Evolutionary conservation across 2,797 vertebrate genomes (phyloP).

Genomic region (Sphenopsis melanotis): DNA sequence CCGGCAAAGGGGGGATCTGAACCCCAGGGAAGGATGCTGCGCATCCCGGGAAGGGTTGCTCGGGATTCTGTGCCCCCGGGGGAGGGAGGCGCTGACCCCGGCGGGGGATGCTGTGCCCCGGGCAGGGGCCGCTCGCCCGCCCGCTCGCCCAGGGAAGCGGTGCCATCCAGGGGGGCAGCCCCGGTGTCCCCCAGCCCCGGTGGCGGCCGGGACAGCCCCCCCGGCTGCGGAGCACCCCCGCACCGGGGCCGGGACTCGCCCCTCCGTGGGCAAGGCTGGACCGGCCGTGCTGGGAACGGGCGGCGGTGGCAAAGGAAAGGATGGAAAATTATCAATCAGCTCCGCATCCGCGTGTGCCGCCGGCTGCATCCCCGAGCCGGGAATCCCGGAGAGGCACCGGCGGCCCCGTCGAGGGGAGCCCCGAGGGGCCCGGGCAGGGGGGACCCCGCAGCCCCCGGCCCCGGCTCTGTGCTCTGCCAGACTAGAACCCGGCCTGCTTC

Average conservation of each 20-base stretch:
- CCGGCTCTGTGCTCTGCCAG: background rate
- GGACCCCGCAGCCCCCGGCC: background rate
- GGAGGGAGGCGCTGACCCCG: background rate
- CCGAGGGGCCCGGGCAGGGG: background rate
- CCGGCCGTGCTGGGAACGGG: background rate
- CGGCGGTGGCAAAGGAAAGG: background rate
- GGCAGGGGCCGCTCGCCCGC: background rate
- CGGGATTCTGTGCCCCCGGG: background rate
- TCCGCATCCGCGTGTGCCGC: background rate
- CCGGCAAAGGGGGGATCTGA: background rate
- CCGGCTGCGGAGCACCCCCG: background rate
- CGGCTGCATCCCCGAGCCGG: background rate
- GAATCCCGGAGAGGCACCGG: background rate
- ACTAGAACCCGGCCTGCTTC: background rate
- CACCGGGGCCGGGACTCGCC: background rate
- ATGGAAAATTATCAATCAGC: conserved; percentile 11
- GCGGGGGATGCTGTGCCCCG: background rate
- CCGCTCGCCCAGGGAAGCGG: background rate
- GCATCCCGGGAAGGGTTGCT: background rate
- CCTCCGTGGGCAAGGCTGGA: background rate
- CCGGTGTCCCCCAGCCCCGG: background rate
- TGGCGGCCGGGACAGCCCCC: fast-evolving
- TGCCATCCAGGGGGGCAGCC: background rate
- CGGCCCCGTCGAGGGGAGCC: background rate
- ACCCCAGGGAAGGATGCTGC: background rate